A percentile compares a stretch with the other conserved stretches of the same genome.
Evolutionary conservation across 2,888 invertebrate species (phyloP).

Genomic region (Galerucella nymphaeae): DNA sequence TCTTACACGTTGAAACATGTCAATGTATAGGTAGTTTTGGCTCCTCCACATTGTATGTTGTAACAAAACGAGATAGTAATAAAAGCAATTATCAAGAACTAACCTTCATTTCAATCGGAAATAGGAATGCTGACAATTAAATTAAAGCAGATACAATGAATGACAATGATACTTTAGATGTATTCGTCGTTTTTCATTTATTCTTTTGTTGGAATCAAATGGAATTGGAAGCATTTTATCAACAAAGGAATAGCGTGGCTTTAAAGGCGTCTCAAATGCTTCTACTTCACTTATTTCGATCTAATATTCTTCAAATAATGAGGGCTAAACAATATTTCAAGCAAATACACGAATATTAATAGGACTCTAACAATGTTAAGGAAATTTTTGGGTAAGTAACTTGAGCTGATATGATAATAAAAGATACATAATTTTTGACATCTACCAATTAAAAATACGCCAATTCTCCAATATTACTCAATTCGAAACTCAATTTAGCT

Average conservation of each 20-base stretch:
- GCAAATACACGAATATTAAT: neutral
- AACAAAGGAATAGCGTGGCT: slow-evolving; percentile 21
- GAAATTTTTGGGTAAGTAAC: no score
- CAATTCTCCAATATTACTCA: no score
- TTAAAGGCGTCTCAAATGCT: slow-evolving; percentile 3
- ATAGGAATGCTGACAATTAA: slow-evolving; percentile 30
- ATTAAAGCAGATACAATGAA: slow-evolving; percentile 26
- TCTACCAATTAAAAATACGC: no score
- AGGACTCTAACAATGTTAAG: no score
- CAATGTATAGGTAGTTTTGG: no score
- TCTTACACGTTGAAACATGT: no score
- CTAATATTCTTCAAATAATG: slow-evolving; percentile 12
- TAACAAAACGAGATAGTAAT: slow-evolving; percentile 6
- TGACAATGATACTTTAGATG: slow-evolving; percentile 21
- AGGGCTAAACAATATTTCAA: neutral
- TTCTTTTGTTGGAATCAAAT: slow-evolving; percentile 23
- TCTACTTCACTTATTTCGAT: neutral
- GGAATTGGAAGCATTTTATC: slow-evolving; percentile 23
- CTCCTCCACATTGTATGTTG: no score
- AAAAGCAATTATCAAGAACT: slow-evolving; percentile 15
- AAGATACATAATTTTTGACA: no score
- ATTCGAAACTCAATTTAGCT: no score
- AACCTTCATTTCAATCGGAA: slow-evolving; percentile 10
- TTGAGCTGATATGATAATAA: no score
- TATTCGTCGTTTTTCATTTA: slow-evolving; percentile 15